Evolutionary conservation across 2,113 vertebrate genomes (phyloP).

Genomic region (Pholis gunnellus): DNA sequence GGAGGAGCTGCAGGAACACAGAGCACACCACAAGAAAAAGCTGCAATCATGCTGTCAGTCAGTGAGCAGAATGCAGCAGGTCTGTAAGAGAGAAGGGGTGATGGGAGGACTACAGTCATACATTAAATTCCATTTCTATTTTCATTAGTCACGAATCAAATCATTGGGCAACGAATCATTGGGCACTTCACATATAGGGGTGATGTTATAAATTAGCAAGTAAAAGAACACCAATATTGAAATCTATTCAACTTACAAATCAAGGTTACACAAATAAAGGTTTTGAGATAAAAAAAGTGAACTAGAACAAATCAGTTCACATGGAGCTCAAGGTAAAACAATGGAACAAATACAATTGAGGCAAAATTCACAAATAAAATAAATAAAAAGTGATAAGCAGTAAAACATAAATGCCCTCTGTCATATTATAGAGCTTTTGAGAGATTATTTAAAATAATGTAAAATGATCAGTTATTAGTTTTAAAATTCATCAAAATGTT

Average conservation of each 20-base stretch:
- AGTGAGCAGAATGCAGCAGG: background rate
- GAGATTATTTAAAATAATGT: background rate
- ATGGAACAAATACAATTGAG: background rate
- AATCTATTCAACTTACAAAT: background rate
- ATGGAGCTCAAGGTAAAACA: background rate
- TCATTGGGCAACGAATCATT: too few relatives aligned
- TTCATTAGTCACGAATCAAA: background rate
- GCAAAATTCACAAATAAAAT: background rate
- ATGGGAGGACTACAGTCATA: background rate
- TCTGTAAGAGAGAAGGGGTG: background rate
- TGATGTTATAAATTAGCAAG: background rate
- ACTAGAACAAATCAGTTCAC: background rate
- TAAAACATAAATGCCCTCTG: background rate
- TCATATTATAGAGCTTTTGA: background rate
- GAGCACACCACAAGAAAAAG: background rate
- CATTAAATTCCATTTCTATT: background rate
- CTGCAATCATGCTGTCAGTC: background rate
- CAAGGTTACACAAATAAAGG: background rate
- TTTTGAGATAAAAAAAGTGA: background rate
- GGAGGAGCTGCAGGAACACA: slow-evolving; percentile 56
- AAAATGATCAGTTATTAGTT: background rate
- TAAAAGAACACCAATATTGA: background rate
- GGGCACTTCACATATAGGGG: background rate
- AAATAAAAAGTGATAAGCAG: background rate
- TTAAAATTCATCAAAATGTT: background rate